A percentile compares a stretch with the other conserved stretches of the same genome.
Conservation (phyloP, 2,888 invertebrate species). For the Mimumesa dahlbomi region DNA sequence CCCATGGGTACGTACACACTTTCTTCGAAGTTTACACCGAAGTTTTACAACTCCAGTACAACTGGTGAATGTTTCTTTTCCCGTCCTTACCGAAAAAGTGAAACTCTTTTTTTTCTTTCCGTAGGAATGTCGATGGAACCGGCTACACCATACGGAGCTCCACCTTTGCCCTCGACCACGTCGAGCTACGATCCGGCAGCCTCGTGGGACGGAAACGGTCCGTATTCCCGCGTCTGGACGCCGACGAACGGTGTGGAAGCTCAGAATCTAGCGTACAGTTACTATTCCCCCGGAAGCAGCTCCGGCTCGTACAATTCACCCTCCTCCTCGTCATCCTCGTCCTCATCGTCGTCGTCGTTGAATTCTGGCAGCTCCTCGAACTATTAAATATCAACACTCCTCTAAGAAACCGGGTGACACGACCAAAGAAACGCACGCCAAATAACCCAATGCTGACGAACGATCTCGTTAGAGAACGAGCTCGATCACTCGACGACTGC, state of each 20-base stretch:
- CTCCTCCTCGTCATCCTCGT: conserved; percentile 84
- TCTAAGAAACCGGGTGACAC: conserved; percentile 21
- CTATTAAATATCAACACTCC: conserved; percentile 52
- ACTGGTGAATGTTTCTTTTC: neutral
- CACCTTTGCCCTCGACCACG: conserved; percentile 83
- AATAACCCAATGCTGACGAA: conserved; percentile 52
- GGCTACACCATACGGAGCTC: conserved; percentile 86
- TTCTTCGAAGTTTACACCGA: neutral
- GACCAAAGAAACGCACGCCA: conserved; percentile 68
- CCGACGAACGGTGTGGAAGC: conserved; percentile 74
- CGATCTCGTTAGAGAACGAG: conserved; percentile 1
- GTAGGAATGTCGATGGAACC: conserved; percentile 87
- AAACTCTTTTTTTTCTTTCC: conserved; percentile 32
- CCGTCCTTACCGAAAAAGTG: neutral
- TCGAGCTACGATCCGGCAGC: conserved; percentile 84
- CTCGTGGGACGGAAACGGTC: conserved; percentile 88
- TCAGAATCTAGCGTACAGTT: conserved; percentile 80
- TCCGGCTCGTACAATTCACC: conserved; percentile 89
- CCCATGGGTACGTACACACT: conserved; percentile 72
- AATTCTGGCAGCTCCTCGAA: conserved; percentile 73
- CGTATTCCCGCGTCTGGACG: conserved; percentile 90
- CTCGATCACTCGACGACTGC: conserved; percentile 37
- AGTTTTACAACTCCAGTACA: no score
- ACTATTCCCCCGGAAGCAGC: conserved; percentile 83
- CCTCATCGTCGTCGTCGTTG: conserved; percentile 82